A percentile compares a stretch with the other conserved stretches of the same genome.
Evolutionary conservation across 2,113 vertebrate species (phyloP).

Genomic region (Amphiprion ocellaris): DNA sequence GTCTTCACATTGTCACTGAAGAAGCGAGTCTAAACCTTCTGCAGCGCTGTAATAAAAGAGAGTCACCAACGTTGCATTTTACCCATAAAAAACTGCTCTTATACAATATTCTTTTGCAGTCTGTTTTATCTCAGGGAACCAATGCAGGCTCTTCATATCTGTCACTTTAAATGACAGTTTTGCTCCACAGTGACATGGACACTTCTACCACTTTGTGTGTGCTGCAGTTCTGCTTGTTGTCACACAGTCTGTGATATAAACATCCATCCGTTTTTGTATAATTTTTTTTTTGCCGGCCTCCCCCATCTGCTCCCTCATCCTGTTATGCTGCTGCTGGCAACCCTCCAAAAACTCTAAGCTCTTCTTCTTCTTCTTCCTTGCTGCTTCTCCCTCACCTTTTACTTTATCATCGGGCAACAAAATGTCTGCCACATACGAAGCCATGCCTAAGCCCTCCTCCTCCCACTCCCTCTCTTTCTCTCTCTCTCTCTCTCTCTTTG

Average conservation of each 20-base stretch:
- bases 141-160: not conserved
- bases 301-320: slow-evolving; percentile 62
- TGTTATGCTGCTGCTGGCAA: slow-evolving; percentile 67
- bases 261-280: slow-evolving; percentile 45
- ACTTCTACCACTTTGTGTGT: not conserved
- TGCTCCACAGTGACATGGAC: not conserved
- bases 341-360: slow-evolving; percentile 38
- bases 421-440: slow-evolving; percentile 72
- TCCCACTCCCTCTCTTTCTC: slow-evolving; percentile 18
- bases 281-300: slow-evolving; percentile 43
- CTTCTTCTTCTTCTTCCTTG: slow-evolving; percentile 28
- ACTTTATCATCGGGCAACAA: slow-evolving; percentile 67
- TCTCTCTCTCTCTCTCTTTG: slow-evolving; percentile 23
- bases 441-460: slow-evolving; percentile 38
- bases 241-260: slow-evolving; percentile 50
- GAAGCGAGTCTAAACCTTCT: not conserved
- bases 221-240: slow-evolving; percentile 38
- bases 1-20: not conserved
- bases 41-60: not conserved
- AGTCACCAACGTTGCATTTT: not conserved
- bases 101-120: not conserved
- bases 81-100: not conserved
- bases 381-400: slow-evolving; percentile 49
- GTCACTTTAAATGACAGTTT: too few species aligned
- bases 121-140: slow-evolving; percentile 9